Conservation (phyloP, 1,140 invertebrate species). For the Bombus confusus region DNA sequence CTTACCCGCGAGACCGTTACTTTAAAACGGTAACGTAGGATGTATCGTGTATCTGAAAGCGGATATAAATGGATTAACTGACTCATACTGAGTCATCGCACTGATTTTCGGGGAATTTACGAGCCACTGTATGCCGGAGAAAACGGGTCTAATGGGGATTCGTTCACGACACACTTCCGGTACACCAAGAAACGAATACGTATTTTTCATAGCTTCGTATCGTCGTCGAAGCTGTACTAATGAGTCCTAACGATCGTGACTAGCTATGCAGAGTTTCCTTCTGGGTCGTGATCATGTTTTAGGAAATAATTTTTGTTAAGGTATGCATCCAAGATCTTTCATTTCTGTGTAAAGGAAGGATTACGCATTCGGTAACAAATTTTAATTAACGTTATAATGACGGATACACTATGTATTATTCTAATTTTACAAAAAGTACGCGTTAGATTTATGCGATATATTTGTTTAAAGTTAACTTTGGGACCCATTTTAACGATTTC, state of each 20-base stretch:
- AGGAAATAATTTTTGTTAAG: background rate
- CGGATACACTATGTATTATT: background rate
- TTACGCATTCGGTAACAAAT: background rate
- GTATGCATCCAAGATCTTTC: background rate
- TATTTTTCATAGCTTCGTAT: background rate
- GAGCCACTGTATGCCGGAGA: background rate
- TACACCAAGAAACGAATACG: background rate
- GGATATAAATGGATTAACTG: slow-evolving; percentile 56
- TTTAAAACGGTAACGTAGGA: slow-evolving; percentile 53
- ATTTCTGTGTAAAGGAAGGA: background rate
- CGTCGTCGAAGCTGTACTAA: background rate
- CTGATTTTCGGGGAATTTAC: slow-evolving; percentile 45
- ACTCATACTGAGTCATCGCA: slow-evolving; percentile 42
- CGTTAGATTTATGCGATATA: background rate
- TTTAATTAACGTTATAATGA: background rate
- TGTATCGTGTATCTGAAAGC: slow-evolving; percentile 52
- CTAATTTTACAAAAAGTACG: background rate
- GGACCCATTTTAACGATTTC: no score
- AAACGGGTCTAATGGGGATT: background rate
- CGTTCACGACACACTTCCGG: background rate
- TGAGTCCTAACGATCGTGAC: background rate
- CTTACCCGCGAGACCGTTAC: slow-evolving; percentile 49
- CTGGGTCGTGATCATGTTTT: background rate
- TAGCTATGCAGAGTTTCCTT: background rate
- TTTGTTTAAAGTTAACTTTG: background rate